These are phyloP conservation scores for Lucilia cuprina DNA, from an alignment of 1,140 invertebrate species.

Conservation along the genomic window DNA sequence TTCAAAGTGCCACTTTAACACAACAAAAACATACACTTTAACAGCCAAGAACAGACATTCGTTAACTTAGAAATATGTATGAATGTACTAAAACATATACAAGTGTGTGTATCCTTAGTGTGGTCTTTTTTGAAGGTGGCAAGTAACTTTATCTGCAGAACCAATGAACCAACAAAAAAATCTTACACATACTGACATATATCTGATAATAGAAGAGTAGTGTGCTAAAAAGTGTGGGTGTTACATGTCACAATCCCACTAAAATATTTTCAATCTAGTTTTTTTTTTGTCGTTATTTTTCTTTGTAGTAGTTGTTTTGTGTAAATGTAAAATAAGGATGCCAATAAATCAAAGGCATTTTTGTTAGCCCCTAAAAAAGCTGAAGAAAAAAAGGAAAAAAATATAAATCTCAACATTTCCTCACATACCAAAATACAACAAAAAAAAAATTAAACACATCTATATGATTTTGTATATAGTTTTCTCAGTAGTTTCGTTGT, in stretches of 20 bases:
- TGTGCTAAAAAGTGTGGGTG: neutral
- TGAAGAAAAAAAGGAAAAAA: neutral
- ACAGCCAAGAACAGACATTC: neutral
- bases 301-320: neutral
- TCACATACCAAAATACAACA: neutral
- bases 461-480: neutral
- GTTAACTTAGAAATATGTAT: too few relatives aligned
- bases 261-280: neutral
- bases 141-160: neutral
- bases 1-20: neutral
- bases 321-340: neutral
- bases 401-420: neutral
- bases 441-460: neutral
- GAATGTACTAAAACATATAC: too few relatives aligned
- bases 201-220: neutral
- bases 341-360: constrained; percentile 11
- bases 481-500: neutral
- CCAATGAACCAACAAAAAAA: neutral
- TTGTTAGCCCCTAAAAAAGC: neutral
- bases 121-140: neutral
- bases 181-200: neutral
- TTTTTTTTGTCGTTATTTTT: neutral
- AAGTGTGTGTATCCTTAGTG: neutral
- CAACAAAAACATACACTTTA: neutral
- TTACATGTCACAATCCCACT: neutral